Percentiles rank a stretch among this genome's conserved stretches.
phyloP scores from a whole-genome alignment of 2,797 vertebrate genomes.

The Mormyrus hasselquistii region DNA sequence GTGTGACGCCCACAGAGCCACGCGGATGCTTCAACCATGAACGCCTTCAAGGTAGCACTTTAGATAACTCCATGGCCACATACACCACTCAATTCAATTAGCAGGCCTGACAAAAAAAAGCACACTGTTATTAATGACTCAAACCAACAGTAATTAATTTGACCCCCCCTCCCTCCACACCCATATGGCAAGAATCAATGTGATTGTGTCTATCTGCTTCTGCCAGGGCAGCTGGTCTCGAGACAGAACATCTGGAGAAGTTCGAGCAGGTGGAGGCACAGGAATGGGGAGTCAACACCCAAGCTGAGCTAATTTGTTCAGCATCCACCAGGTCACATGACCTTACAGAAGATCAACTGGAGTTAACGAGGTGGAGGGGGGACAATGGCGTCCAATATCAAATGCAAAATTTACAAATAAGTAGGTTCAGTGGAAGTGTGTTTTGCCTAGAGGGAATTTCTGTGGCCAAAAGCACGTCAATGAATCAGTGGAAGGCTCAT shows the following conservation, averaged over 20 bases:
- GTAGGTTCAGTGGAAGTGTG: background rate
- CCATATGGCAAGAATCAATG: background rate
- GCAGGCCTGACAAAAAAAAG: background rate
- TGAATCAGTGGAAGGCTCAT: background rate
- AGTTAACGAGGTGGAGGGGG: background rate
- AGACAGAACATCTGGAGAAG: background rate
- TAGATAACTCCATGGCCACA: background rate
- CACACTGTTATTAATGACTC: background rate
- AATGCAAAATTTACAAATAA: background rate
- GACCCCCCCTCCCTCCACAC: background rate
- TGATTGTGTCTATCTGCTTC: background rate
- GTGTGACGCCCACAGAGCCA: background rate
- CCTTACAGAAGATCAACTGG: background rate
- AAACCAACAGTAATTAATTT: background rate
- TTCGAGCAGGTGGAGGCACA: background rate
- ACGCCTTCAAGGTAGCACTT: constrained; percentile 3
- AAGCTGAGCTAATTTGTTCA: background rate
- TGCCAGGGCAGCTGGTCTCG: background rate
- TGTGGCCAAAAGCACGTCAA: background rate
- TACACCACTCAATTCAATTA: background rate
- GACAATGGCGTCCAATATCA: background rate
- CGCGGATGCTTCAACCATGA: background rate
- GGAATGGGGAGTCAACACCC: background rate
- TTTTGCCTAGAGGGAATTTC: background rate
- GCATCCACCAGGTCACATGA: background rate